Conservation (phyloP, 2,113 vertebrate genomes). For the Mus musculus region DNA sequence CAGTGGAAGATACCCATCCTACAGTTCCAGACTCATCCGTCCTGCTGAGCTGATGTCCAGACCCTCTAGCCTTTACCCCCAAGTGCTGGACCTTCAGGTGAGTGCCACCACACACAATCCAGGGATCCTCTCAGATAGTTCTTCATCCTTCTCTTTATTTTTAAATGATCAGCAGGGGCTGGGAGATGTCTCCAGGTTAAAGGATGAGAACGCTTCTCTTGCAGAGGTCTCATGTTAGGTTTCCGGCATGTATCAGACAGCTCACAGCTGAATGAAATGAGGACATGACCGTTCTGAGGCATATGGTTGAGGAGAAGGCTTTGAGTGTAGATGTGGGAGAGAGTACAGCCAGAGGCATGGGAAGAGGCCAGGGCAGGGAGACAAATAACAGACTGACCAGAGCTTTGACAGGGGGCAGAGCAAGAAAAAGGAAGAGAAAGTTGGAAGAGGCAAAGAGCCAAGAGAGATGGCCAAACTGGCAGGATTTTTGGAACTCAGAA, state of each 20-base stretch:
- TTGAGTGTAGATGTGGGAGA: background rate
- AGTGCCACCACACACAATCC: background rate
- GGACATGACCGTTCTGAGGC: background rate
- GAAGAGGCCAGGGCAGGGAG: background rate
- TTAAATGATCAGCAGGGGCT: background rate
- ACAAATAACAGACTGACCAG: background rate
- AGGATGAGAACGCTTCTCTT: background rate
- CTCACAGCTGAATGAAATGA: background rate
- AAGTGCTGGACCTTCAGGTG: background rate
- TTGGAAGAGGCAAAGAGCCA: background rate
- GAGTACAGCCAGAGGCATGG: background rate
- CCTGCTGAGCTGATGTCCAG: background rate
- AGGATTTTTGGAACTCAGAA: background rate
- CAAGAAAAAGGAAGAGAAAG: background rate
- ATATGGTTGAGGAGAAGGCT: background rate
- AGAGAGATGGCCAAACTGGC: background rate
- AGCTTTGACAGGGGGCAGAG: too few species aligned
- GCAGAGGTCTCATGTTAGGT: background rate
- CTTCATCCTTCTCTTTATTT: background rate
- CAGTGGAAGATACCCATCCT: too few species aligned
- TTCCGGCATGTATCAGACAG: background rate
- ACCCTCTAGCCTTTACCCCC: background rate
- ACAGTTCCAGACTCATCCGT: too few species aligned
- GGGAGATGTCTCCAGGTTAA: background rate
- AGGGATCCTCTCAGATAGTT: background rate